These are phyloP conservation scores for Isurus oxyrinchus DNA, from an alignment of 2,113 vertebrate species.

Conservation along the genomic window DNA sequence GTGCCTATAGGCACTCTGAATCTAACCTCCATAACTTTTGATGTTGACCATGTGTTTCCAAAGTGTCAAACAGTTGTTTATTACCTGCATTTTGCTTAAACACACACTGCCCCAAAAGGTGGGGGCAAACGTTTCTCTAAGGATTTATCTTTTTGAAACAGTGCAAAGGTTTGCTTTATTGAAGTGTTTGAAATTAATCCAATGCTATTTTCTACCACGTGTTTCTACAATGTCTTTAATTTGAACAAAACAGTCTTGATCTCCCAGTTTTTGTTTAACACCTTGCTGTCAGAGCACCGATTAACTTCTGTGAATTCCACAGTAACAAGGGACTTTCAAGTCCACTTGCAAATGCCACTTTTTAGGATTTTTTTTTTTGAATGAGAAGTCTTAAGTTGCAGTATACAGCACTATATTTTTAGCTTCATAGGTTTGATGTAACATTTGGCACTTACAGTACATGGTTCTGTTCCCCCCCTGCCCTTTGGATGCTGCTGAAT, in stretches of 20 bases:
- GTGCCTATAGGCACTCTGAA: background rate
- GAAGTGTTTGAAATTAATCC: background rate
- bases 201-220: background rate
- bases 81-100: background rate
- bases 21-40: background rate
- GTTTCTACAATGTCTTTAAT: background rate
- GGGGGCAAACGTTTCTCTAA: background rate
- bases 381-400: background rate
- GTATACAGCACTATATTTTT: background rate
- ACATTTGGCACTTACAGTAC: background rate
- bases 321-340: background rate
- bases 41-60: too few relatives aligned
- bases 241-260: background rate
- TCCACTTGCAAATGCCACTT: background rate
- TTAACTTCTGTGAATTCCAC: background rate
- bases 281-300: background rate
- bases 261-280: background rate
- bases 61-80: background rate
- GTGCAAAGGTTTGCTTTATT: background rate
- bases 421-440: background rate
- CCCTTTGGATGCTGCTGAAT: background rate
- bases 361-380: background rate
- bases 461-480: background rate
- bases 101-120: background rate
- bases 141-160: background rate